These are phyloP conservation scores for Halichoerus grypus DNA, from an alignment of 2,113 vertebrate species.

Conservation along the genomic window DNA sequence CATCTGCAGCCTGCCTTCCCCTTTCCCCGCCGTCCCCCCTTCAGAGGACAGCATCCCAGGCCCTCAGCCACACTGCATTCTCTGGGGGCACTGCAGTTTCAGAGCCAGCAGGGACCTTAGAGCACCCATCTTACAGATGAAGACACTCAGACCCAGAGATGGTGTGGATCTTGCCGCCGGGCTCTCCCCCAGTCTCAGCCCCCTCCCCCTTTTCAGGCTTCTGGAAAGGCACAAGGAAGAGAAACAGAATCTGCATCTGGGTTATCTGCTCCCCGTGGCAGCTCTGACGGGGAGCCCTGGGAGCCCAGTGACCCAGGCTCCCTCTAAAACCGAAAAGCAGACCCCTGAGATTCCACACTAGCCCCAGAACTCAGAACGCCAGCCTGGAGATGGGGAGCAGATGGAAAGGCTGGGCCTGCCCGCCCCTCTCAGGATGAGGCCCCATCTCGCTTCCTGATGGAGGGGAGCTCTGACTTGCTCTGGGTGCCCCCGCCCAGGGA, in stretches of 20 bases:
- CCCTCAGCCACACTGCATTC: not conserved
- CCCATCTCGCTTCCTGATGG: not conserved
- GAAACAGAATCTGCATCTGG: not conserved
- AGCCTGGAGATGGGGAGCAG: not conserved
- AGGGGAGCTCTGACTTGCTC: not conserved
- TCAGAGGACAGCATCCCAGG: not conserved
- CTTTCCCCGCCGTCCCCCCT: rapidly evolving
- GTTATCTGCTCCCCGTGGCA: not conserved
- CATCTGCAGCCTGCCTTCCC: not conserved
- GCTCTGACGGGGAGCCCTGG: not conserved
- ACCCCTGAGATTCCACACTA: not conserved
- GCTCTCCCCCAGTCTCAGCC: too few relatives aligned
- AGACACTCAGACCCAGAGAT: not conserved
- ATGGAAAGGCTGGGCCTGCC: not conserved
- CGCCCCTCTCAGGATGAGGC: not conserved
- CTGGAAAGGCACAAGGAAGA: not conserved
- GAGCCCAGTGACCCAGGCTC: not conserved
- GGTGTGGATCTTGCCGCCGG: not conserved
- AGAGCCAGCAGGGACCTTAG: not conserved
- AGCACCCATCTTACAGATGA: not conserved
- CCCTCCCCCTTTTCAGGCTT: not conserved
- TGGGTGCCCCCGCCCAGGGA: not conserved
- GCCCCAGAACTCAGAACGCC: not conserved
- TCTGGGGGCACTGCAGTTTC: not conserved
- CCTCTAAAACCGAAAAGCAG: not conserved